These are phyloP conservation scores for Egretta garzetta DNA, from an alignment of 2,113 vertebrate species.

Conservation along the genomic window DNA sequence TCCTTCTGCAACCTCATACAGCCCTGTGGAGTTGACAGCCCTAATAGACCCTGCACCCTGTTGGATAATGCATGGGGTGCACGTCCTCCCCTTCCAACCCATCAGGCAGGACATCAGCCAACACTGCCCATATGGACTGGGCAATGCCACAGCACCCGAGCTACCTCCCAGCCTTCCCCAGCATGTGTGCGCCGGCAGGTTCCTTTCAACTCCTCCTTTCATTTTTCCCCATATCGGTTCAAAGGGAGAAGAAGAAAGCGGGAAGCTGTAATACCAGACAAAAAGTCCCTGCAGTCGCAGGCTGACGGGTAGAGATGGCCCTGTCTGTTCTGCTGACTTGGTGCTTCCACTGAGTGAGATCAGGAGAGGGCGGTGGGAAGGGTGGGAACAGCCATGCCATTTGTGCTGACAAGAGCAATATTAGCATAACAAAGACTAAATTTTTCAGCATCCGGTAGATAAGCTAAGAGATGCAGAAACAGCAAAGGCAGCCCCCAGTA, in stretches of 20 bases:
- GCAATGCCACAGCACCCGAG: rapidly evolving
- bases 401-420: background rate
- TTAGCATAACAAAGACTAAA: constrained; percentile 61
- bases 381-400: background rate
- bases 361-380: background rate
- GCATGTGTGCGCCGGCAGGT: no score
- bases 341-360: background rate
- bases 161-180: background rate
- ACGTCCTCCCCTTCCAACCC: background rate
- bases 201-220: background rate
- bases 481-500: background rate
- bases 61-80: rapidly evolving
- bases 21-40: background rate
- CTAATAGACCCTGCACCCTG: rapidly evolving
- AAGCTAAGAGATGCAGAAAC: background rate
- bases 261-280: background rate
- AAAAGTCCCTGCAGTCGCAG: background rate
- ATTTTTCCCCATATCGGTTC: background rate
- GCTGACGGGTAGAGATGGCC: background rate
- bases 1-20: background rate
- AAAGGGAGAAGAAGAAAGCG: background rate
- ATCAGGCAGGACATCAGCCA: background rate
- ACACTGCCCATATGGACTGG: rapidly evolving
- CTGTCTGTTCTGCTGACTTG: background rate
- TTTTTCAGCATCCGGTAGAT: background rate